phyloP scores from a whole-genome alignment of 2,113 vertebrate species.

The Mus spicilegus region DNA sequence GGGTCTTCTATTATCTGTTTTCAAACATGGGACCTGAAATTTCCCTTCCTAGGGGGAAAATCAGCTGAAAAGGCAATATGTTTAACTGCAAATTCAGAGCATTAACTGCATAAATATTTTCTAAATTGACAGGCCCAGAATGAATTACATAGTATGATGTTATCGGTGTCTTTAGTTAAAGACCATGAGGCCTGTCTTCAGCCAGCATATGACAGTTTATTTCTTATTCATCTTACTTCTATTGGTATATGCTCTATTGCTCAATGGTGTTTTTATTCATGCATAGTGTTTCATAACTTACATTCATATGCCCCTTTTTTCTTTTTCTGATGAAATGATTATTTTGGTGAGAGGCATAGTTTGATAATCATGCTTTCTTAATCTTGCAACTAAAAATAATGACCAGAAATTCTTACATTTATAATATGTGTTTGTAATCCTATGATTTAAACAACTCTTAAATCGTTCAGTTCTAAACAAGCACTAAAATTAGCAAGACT shows the following conservation, averaged over 20 bases:
- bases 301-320: not conserved
- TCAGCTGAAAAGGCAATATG: not conserved
- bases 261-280: conserved; percentile 16
- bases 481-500: not conserved
- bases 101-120: not conserved
- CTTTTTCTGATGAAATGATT: not conserved
- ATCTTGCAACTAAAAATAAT: conserved; percentile 6
- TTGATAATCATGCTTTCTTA: conserved; percentile 38
- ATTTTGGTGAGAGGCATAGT: not conserved
- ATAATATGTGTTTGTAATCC: conserved; percentile 3
- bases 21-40: not conserved
- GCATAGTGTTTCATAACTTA: not conserved
- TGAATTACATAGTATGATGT: not conserved
- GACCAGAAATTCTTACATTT: not conserved
- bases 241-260: not conserved
- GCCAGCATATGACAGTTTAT: not conserved
- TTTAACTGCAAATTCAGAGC: conserved; percentile 27
- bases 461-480: not conserved
- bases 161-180: not conserved
- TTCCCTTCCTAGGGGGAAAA: not conserved
- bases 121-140: not conserved
- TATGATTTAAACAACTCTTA: not conserved
- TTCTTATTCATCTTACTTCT: not conserved
- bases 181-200: not conserved
- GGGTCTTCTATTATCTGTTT: not conserved